Evolutionary conservation across 2,797 vertebrate species (phyloP).

Genomic region (Onychomys arenicola): DNA sequence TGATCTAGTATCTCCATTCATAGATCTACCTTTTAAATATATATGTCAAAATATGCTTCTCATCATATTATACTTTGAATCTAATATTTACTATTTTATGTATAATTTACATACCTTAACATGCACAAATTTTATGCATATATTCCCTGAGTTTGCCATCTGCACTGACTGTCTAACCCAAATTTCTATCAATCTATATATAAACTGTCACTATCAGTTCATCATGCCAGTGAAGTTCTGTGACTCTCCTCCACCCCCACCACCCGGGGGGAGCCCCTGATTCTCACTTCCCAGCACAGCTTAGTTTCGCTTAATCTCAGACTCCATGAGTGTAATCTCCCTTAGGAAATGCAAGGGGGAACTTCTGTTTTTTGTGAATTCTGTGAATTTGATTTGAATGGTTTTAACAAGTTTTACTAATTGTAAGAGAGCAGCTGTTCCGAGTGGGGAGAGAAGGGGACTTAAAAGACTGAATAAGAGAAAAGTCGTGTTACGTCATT

Average conservation of each 20-base stretch:
- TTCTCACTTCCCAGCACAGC: not conserved
- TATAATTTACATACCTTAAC: not conserved
- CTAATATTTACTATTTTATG: not conserved
- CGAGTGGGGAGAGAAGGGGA: not conserved
- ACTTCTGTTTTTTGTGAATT: not conserved
- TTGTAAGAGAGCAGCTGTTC: not conserved
- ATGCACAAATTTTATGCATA: not conserved
- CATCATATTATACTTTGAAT: slow-evolving; percentile 16
- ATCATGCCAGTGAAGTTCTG: not conserved
- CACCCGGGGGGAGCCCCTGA: not conserved
- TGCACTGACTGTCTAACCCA: not conserved
- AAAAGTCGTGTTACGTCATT: not conserved
- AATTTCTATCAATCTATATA: not conserved
- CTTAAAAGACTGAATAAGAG: not conserved
- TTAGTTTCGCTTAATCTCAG: slow-evolving; percentile 46
- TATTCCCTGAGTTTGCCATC: not conserved
- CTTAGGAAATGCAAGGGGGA: not conserved
- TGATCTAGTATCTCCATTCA: not conserved
- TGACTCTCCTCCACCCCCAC: not conserved
- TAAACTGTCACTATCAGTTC: not conserved
- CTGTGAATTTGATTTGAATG: slow-evolving; percentile 8
- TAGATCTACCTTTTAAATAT: not conserved
- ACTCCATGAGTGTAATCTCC: not conserved
- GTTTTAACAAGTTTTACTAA: slow-evolving; percentile 32
- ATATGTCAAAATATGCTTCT: not conserved